Base-by-base conservation (phyloP, 2,797 vertebrate genomes). In the Podarcis siculus region DNA sequence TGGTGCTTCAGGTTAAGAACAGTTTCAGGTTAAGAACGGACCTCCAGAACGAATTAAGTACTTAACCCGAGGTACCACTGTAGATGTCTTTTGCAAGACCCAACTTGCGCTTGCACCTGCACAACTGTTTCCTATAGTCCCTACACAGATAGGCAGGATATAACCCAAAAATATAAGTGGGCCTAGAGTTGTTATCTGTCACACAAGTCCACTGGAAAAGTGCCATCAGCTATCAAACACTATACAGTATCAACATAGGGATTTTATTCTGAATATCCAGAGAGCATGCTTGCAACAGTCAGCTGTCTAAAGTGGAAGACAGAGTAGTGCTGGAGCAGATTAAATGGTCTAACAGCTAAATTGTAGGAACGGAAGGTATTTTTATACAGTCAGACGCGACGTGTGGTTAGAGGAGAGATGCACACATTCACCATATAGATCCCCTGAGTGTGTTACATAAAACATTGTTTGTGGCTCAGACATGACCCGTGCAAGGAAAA, bases 401-500 rank as follows among this genome's bases (percentile, higher is more conserved):
- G 30, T 37, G 45, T 30, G n/a, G 76, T 49, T 71, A 35, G 8
- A 49, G 64, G 8, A 69, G 4, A 69, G 23, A 49, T 42, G 69
- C n/a, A 27, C 23, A 23, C 15, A 79, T 79, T 21, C 25, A 27
- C 32, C 21, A 30, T 79, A 79, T 79, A 86, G 42, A 49, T 86
- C 58, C 32, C 27, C 58, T 27, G 64, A 19, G 76, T 2, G 7
- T 27, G 23, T 79, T 55, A 86, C 42, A 79, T 71, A 55, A 55
- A 86, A 21, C 76, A 55, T n/a, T 42, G n/a, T 12, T 86, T 67
- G 17, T 78, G 75, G 75, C 21, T 86, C 76, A 79, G n/a, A 86
- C 13, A 79, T 86, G 64, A 71, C 64, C 85, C 61, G 9, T 55
- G 39, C 39, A n/a, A 79, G 85, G 85, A 86, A 79, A 69, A 79